Evolutionary conservation across 2,797 vertebrate genomes (phyloP).

Genomic region (Limnodromus scolopaceus): DNA sequence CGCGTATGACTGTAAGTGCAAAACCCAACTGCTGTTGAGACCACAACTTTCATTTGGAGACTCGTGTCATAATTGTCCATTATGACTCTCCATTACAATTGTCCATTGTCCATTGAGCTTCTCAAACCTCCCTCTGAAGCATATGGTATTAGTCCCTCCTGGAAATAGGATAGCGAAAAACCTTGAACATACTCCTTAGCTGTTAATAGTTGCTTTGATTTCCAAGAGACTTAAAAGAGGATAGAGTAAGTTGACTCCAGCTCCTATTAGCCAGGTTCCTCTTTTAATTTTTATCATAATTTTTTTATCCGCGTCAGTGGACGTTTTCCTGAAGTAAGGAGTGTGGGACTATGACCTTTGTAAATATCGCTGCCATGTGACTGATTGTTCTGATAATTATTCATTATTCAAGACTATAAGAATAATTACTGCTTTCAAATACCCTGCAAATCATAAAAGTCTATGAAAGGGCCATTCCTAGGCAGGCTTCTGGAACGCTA

Average conservation of each 20-base stretch:
- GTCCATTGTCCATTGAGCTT: not conserved
- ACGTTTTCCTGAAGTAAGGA: constrained; percentile 5
- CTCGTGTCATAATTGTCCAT: not conserved
- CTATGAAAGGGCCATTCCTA: not conserved
- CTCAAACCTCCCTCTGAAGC: not conserved
- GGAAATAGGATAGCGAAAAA: not conserved
- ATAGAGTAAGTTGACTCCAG: not conserved
- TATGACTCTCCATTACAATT: not conserved
- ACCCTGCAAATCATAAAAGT: not conserved
- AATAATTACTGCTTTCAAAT: constrained; percentile 11
- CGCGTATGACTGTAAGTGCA: not conserved
- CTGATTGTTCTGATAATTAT: constrained; percentile 41
- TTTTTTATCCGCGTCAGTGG: not conserved
- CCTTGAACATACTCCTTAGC: not conserved
- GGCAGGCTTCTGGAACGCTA: not conserved
- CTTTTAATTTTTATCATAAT: not conserved
- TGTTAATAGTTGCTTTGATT: constrained; percentile 33
- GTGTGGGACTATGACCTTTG: not conserved
- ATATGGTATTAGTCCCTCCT: not conserved
- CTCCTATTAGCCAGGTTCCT: not conserved
- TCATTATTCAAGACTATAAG: constrained; percentile 4
- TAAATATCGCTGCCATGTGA: constrained; percentile 19
- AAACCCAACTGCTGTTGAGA: not conserved
- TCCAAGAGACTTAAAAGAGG: not conserved
- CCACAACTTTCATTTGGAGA: not conserved